Evolutionary conservation across 2,888 invertebrate genomes (phyloP).

Genomic region (Actias luna): DNA sequence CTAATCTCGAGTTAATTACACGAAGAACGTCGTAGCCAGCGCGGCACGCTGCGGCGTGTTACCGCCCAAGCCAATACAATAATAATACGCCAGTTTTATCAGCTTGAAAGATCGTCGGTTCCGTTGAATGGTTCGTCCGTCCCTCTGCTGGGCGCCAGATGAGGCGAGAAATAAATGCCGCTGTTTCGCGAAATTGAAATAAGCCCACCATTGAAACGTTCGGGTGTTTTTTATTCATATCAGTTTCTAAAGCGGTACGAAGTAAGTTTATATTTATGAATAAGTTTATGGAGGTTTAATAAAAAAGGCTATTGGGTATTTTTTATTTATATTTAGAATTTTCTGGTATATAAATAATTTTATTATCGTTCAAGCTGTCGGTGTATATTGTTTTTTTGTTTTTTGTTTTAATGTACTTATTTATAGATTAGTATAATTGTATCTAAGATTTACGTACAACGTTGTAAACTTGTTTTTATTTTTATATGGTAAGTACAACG

Average conservation of each 20-base stretch:
- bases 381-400: not conserved
- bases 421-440: not conserved
- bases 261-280: not conserved
- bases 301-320: not conserved
- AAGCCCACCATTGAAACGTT: constrained; percentile 1
- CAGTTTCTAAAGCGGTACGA: not conserved
- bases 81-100: not conserved
- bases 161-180: constrained; percentile 11
- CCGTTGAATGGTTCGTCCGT: not conserved
- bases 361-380: not conserved
- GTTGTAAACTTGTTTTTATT: not conserved
- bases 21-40: not conserved
- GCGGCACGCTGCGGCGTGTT: not conserved
- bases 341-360: not conserved
- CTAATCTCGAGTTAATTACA: constrained; percentile 5
- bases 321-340: not conserved
- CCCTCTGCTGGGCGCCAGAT: constrained; percentile 14
- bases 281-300: not conserved
- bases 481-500: not conserved
- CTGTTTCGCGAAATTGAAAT: constrained; percentile 14
- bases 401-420: not conserved
- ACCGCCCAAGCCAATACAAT: not conserved
- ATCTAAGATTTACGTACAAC: not conserved
- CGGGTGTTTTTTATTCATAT: not conserved
- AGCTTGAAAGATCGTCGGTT: constrained; percentile 7